Percentiles rank a stretch among this genome's conserved stretches.
phyloP scores from a whole-genome alignment of 2,888 invertebrate genomes.

The Meteorus cinctellus region DNA sequence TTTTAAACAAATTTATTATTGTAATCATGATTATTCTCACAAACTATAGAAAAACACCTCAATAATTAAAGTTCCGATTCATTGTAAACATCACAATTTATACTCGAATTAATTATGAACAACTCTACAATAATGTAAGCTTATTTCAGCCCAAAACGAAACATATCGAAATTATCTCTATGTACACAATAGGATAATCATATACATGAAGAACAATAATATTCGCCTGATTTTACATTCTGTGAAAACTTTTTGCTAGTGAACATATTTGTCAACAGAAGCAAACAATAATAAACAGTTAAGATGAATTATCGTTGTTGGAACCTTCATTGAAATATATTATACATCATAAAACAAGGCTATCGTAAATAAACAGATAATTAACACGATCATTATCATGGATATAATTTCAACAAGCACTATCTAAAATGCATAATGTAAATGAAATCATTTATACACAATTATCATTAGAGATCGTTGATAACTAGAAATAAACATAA shows the following conservation, averaged over 20 bases:
- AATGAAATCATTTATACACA: not conserved
- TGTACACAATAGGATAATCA: not conserved
- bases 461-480: not conserved
- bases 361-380: not conserved
- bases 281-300: not conserved
- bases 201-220: slow-evolving; percentile 10
- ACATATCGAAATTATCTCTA: slow-evolving; percentile 26
- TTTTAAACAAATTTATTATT: not conserved
- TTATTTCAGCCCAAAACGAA: not conserved
- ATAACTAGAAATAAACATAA: too few species aligned
- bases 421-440: not conserved
- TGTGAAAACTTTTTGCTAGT: slow-evolving; percentile 10
- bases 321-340: not conserved
- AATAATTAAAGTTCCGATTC: not conserved
- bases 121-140: slow-evolving; percentile 23
- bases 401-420: not conserved
- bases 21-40: not conserved
- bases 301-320: not conserved
- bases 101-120: not conserved
- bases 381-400: not conserved
- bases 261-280: not conserved
- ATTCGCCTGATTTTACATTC: not conserved
- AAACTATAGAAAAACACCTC: not conserved
- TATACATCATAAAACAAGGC: not conserved
- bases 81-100: not conserved